phyloP scores from a whole-genome alignment of 2,888 invertebrate genomes.

The Ligdia adustata region DNA sequence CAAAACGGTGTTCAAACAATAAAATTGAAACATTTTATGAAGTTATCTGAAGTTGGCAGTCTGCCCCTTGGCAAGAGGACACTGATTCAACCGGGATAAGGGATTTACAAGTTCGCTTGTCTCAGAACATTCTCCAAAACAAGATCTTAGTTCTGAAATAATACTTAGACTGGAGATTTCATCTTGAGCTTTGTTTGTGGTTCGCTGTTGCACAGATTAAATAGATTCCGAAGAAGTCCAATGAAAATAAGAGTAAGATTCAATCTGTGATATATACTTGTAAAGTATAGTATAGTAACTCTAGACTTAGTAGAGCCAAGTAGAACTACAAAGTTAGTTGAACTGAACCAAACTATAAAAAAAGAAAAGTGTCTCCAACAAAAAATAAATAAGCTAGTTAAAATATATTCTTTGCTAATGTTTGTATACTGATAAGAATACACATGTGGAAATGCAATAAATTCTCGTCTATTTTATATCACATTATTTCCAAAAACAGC shows the following conservation, averaged over 20 bases:
- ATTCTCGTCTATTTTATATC: too few relatives aligned
- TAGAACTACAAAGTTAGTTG: too few relatives aligned
- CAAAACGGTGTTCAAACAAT: conserved; percentile 24
- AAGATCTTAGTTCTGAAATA: conserved; percentile 33
- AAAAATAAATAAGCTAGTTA: too few relatives aligned
- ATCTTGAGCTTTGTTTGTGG: conserved; percentile 31
- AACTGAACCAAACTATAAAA: too few relatives aligned
- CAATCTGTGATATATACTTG: too few relatives aligned
- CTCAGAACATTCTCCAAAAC: conserved; percentile 16
- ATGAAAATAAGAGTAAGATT: too few relatives aligned
- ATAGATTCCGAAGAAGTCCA: conserved; percentile 1
- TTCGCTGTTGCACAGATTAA: conserved; percentile 7
- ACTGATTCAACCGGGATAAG: conserved; percentile 27
- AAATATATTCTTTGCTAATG: too few relatives aligned
- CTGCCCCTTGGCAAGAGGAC: conserved; percentile 27
- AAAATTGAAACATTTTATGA: conserved; percentile 35
- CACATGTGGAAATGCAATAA: too few relatives aligned
- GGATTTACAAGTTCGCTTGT: conserved; percentile 36
- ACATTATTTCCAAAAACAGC: not conserved
- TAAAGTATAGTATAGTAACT: too few relatives aligned
- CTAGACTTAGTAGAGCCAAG: too few relatives aligned
- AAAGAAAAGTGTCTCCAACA: too few relatives aligned
- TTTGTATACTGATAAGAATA: too few relatives aligned
- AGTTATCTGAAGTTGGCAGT: conserved; percentile 27
- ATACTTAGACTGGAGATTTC: conserved; percentile 27